phyloP scores from a whole-genome alignment of 1,140 invertebrate genomes.

The Ceratina australensis region DNA sequence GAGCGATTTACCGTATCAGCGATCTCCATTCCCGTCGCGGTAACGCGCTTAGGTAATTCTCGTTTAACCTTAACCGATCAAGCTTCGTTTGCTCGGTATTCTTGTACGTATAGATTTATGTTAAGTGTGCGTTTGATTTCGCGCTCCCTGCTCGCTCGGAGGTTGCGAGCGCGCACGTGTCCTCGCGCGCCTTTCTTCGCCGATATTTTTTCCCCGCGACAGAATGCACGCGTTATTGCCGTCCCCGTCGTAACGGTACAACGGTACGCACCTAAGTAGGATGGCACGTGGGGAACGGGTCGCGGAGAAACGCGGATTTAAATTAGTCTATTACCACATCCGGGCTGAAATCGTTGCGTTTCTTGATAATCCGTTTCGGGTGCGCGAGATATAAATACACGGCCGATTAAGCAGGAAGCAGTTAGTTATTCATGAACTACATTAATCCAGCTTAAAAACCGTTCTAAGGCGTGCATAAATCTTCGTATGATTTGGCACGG shows the following conservation, averaged over 20 bases:
- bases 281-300: conserved; percentile 5
- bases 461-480: conserved; percentile 54
- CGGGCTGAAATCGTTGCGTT: conserved; percentile 38
- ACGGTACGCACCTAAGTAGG: conserved; percentile 8
- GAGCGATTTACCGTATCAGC: conserved; percentile 32
- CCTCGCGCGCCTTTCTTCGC: too few species aligned
- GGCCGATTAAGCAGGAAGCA: conserved; percentile 34
- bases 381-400: conserved; percentile 53
- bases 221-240: conserved; percentile 45
- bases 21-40: neutral
- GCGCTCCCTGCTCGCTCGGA: conserved; percentile 26
- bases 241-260: conserved; percentile 53
- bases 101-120: conserved; percentile 1
- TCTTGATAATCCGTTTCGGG: conserved; percentile 61
- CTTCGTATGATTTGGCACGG: conserved; percentile 29
- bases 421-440: conserved; percentile 31
- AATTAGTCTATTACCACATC: conserved; percentile 64
- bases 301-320: conserved; percentile 42
- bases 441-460: conserved; percentile 54
- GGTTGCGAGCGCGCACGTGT: conserved; percentile 11
- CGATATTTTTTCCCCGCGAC: conserved; percentile 19
- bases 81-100: conserved; percentile 32
- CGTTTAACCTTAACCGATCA: conserved; percentile 1
- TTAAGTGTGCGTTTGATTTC: conserved; percentile 35
- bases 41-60: conserved; percentile 25